These are phyloP conservation scores for Eonycteris spelaea DNA, from an alignment of 2,113 vertebrate genomes.

Conservation along the genomic window DNA sequence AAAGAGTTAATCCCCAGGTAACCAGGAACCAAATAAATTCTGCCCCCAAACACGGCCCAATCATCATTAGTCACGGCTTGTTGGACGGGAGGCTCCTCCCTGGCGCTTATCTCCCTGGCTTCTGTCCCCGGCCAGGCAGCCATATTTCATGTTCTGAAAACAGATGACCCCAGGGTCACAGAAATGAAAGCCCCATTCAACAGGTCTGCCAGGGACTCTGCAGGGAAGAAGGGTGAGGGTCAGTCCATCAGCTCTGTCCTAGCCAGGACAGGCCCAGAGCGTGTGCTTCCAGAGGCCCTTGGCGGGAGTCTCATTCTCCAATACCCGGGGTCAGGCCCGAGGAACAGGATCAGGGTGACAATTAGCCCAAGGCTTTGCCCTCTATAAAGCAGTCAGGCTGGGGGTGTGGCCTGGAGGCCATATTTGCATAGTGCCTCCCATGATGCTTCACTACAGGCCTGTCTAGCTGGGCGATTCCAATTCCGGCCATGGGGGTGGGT, in stretches of 20 bases:
- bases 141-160: conserved; percentile 92
- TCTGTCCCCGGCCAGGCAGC: conserved; percentile 83
- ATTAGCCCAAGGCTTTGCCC: conserved; percentile 36
- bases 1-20: conserved; percentile 84
- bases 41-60: conserved; percentile 84
- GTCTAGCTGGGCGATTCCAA: background rate
- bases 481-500: background rate
- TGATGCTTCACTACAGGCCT: background rate
- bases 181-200: conserved; percentile 91
- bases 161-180: conserved; percentile 88
- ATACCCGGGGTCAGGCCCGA: conserved; percentile 65
- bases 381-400: background rate
- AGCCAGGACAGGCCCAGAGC: conserved; percentile 76
- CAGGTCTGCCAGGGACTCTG: conserved; percentile 84
- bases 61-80: conserved; percentile 92
- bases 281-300: conserved; percentile 56
- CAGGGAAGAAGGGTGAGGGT: conserved; percentile 81
- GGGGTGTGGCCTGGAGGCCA: conserved; percentile 46
- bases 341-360: conserved; percentile 61
- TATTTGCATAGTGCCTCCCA: background rate
- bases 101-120: conserved; percentile 84
- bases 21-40: conserved; percentile 85
- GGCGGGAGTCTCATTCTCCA: conserved; percentile 58
- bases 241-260: conserved; percentile 82
- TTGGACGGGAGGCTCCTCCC: conserved; percentile 86